Base-by-base conservation (phyloP, 2,888 invertebrate species). In the Cataglyphis rosenhaueri region DNA sequence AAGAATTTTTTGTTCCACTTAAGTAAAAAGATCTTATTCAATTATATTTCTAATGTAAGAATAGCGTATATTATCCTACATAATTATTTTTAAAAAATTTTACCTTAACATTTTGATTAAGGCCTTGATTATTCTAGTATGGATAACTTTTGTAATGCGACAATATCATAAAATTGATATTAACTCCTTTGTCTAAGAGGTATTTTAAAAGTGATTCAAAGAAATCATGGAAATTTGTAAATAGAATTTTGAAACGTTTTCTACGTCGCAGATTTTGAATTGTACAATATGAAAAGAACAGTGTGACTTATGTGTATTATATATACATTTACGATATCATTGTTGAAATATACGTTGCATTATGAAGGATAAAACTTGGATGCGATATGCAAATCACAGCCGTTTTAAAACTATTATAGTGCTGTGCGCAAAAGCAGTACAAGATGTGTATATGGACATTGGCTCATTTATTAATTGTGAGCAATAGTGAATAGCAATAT, bases 401-500 rank as follows among this genome's bases (percentile, higher is more conserved):
- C n/a, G 10, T 68, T 68, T 9, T 41, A 41, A 41, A 44, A 38
- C 21, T 3, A 59, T 79, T 59, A n/a, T 25, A 59, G 18, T 35
- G 59, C 32, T 41, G 64, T 35, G 21, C 21, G 44, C 32, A 44
- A 44, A 41, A 78, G 12, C 6, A 35, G 44, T 52, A n/a, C 15
- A 5, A 52, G n/a, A 52, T 21, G 4, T 73, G n/a, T 9, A 25
- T 18, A 18, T 59, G 21, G 3, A 55, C 32, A 35, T 35, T 35
- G n/a, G 57, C 44, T 79, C 76, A 78, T 66, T 70, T 18, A 15
- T 70, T 70, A 78, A 59, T 70, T 70, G 29, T 44, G 59, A 44
- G 70, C 70, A 79, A 79, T 78, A 79, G 59, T 15, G 8, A 48
- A 70, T 57, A 79, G 78, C 78, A 79, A 79, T 79, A 70, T 68